Evolutionary conservation across 2,797 vertebrate species (phyloP), one percentile per base, ranked within the genome.

Genomic region (Odontamblyopus lacepedii): DNA sequence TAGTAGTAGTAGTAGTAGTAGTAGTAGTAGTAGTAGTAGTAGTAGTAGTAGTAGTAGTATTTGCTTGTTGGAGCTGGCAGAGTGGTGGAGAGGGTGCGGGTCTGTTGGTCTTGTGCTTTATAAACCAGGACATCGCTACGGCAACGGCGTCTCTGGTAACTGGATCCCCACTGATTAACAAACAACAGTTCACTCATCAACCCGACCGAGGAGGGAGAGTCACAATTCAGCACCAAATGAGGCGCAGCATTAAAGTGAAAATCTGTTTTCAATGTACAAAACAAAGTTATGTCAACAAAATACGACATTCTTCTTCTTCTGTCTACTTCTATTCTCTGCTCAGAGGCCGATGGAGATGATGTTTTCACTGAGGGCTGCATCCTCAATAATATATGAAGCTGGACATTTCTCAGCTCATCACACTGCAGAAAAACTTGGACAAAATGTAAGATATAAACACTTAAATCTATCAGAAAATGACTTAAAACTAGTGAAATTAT

Each of bases 141-240:
- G 62, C 62, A 23, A 63, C 62, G 11, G 62, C 62, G 62, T 63
- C 62, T 44, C 29, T 41, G 1, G 62, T n/a, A 63, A 63, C 62
- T 15, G 35, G 35, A 63, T 63, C 62, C 7, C 11, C n/a, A 12
- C 30, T n/a, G 61, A 63, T 63, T 23, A 63, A 63, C 62, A 44
- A 63, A 63, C 59, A 61, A 6, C 61, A 19, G 16, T 19, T 29
- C 29, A 35, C 16, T 32, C 30, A 18, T 61, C 59, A 19, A 35
- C 59, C 26, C 2, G 6, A 15, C 4, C 2, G 26, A 59, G 11
- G 26, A 32, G 32, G 26, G 27, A 63, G 60, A 60, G 56, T 13
- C 56, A 27, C 56, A 27, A n/a, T 55, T 8, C 23, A 8, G 23
- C 51, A n/a, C 6, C 19, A n/a, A 55, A 55, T n/a, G 23, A 23